Evolutionary conservation across 2,113 vertebrate genomes (phyloP).

Genomic region (Synchiropus splendidus): DNA sequence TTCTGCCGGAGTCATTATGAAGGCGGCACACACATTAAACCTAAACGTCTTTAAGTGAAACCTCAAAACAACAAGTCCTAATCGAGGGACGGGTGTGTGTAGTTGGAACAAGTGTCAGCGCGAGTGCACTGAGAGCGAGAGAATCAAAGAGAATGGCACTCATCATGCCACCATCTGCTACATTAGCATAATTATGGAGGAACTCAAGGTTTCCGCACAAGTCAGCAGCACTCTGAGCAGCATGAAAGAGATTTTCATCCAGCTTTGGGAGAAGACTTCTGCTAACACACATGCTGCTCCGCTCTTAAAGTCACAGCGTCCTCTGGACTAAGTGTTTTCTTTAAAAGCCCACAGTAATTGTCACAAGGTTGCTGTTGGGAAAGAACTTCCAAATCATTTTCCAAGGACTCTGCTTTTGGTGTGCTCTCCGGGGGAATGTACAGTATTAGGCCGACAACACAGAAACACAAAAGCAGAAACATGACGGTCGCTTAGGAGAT

Average conservation of each 20-base stretch:
- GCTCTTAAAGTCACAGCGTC: conserved; percentile 30
- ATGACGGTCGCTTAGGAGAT: too few relatives aligned
- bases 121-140: conserved; percentile 42
- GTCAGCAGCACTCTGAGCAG: conserved; percentile 49
- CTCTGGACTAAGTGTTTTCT: conserved; percentile 12
- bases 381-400: too few relatives aligned
- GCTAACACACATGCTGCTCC: conserved; percentile 10
- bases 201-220: conserved; percentile 48
- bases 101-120: conserved; percentile 43
- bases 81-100: too few relatives aligned
- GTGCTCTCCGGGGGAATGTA: too few relatives aligned
- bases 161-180: conserved; percentile 63
- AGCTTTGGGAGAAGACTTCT: conserved; percentile 33
- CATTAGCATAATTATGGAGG: conserved; percentile 67
- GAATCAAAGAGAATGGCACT: conserved; percentile 59
- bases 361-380: too few relatives aligned
- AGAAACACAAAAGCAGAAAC: too few relatives aligned
- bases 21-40: too few relatives aligned
- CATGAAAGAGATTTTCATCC: conserved; percentile 59
- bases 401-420: too few relatives aligned
- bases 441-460: too few relatives aligned
- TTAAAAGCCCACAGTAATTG: too few relatives aligned
- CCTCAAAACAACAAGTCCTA: too few relatives aligned
- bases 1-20: too few relatives aligned
- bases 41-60: background rate